Percentiles rank a stretch among this genome's conserved stretches.
phyloP scores from a whole-genome alignment of 2,888 invertebrate genomes.

The Plusia festucae region DNA sequence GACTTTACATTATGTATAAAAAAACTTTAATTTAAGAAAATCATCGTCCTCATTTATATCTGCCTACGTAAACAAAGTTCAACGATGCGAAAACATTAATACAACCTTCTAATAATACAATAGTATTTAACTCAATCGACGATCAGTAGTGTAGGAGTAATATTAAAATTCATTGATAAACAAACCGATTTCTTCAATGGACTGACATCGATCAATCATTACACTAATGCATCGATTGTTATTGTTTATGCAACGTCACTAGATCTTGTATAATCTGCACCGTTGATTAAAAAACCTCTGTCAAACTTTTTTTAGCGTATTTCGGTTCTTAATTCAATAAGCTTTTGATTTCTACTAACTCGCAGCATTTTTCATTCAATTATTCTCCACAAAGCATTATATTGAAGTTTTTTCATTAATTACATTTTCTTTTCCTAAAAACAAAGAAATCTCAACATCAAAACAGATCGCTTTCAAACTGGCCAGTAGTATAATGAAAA shows the following conservation, averaged over 20 bases:
- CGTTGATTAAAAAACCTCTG: neutral
- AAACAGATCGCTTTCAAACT: neutral
- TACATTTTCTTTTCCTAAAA: too few species aligned
- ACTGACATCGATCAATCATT: slow-evolving; percentile 75
- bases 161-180: slow-evolving; percentile 71
- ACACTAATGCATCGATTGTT: slow-evolving; percentile 81
- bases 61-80: slow-evolving; percentile 30
- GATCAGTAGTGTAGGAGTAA: slow-evolving; percentile 65
- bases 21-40: slow-evolving; percentile 4
- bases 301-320: neutral
- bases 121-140: slow-evolving; percentile 22
- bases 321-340: too few species aligned
- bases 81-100: neutral
- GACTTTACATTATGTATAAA: neutral
- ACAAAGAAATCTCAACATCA: neutral
- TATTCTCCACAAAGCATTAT: too few species aligned
- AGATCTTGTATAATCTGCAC: slow-evolving; percentile 25
- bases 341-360: neutral
- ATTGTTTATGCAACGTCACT: slow-evolving; percentile 78
- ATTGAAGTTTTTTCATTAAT: too few species aligned
- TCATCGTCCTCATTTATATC: slow-evolving; percentile 28
- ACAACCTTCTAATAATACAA: neutral
- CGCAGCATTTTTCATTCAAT: neutral
- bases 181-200: slow-evolving; percentile 68
- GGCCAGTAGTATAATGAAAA: neutral